Evolutionary conservation across 2,888 invertebrate genomes (phyloP).

Genomic region (Fabriciana adippe): DNA sequence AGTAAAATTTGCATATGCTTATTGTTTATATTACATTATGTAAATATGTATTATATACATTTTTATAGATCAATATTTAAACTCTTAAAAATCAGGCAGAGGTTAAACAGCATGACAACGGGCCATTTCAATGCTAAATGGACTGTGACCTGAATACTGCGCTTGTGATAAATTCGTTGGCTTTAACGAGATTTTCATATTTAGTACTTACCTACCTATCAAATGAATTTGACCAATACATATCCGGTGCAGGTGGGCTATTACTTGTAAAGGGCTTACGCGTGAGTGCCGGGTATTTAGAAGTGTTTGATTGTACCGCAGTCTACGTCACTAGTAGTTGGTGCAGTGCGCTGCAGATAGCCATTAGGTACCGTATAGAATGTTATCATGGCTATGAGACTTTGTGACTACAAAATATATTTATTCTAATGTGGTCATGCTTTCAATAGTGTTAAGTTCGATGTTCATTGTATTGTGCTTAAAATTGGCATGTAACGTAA

Average conservation of each 20-base stretch:
- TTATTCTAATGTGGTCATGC: too few relatives aligned
- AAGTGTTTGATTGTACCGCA: slow-evolving; percentile 39
- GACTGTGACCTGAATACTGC: slow-evolving; percentile 12
- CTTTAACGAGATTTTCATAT: slow-evolving; percentile 14
- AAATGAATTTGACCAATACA: neutral
- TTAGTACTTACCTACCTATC: neutral
- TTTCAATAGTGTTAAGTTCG: too few relatives aligned
- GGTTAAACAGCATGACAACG: slow-evolving; percentile 10
- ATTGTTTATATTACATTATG: too few relatives aligned
- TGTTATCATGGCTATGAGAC: neutral
- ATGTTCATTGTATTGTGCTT: too few relatives aligned
- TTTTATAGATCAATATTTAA: neutral
- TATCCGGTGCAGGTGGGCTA: neutral
- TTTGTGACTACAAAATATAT: too few relatives aligned
- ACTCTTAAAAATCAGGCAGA: neutral
- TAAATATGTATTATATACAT: too few relatives aligned
- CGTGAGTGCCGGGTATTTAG: slow-evolving; percentile 29
- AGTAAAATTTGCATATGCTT: too few relatives aligned
- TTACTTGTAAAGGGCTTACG: slow-evolving; percentile 21
- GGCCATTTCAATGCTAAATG: slow-evolving; percentile 16
- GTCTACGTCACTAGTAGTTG: slow-evolving; percentile 35
- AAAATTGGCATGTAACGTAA: too few relatives aligned
- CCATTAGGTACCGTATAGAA: slow-evolving; percentile 17
- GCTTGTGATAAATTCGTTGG: slow-evolving; percentile 12
- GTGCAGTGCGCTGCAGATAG: slow-evolving; percentile 38